Evolutionary conservation across 2,888 invertebrate genomes (phyloP).

Genomic region (Rhaphigaster nebulosa): DNA sequence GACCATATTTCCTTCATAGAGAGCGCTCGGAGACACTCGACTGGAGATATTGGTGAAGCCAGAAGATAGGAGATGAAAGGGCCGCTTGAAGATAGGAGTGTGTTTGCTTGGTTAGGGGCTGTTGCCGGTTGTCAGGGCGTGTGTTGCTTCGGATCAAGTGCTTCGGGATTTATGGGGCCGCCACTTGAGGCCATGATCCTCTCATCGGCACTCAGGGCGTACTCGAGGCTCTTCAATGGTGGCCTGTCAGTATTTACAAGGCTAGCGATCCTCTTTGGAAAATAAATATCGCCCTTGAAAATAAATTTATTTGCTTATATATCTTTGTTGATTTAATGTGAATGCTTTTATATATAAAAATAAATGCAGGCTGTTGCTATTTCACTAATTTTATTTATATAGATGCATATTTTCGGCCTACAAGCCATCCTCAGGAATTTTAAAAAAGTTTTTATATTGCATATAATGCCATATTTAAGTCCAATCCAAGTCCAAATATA

Average conservation of each 20-base stretch:
- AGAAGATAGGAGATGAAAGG: slow-evolving; percentile 13
- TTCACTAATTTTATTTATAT: too few species aligned
- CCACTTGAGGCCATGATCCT: background rate
- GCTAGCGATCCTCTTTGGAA: background rate
- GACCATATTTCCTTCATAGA: slow-evolving; percentile 6
- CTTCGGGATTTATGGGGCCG: background rate
- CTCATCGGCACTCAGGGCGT: background rate
- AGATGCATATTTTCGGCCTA: too few species aligned
- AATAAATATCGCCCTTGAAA: background rate
- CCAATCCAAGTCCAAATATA: too few species aligned
- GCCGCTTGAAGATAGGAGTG: background rate
- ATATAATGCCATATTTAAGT: too few species aligned
- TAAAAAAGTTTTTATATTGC: too few species aligned
- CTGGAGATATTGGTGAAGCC: background rate
- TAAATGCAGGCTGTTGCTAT: too few species aligned
- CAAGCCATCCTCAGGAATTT: too few species aligned
- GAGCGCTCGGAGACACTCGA: background rate
- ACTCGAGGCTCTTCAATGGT: background rate
- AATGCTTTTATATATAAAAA: too few species aligned
- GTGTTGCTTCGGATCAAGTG: slow-evolving; percentile 27
- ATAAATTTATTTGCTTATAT: background rate
- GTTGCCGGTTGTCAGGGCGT: slow-evolving; percentile 17
- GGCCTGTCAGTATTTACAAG: background rate
- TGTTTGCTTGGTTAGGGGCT: slow-evolving; percentile 1
- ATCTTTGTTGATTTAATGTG: too few species aligned